Base-by-base conservation (phyloP, 2,888 invertebrate genomes). In the Melanophora roralis region DNA sequence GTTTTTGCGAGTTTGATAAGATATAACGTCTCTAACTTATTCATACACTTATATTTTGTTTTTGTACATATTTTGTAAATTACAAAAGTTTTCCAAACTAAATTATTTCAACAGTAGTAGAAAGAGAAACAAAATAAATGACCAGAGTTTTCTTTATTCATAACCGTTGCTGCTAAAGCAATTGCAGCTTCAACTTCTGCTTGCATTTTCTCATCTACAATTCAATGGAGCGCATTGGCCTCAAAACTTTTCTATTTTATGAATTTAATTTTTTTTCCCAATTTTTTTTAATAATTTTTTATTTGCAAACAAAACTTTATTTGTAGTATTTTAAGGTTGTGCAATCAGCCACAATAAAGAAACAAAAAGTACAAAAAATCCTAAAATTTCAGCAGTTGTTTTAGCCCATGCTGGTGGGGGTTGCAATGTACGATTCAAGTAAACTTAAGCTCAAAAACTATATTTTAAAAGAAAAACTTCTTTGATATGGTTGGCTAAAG, bases 171-270 rank as follows among this genome's bases (percentile, higher is more conserved):
- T 62, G 49, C 4, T 47, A 12, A 36, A 51, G 38, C 32, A 62
- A 23, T 34, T 78, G 36, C 59, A 23, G 45, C 34, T 43, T 9
- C 59, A 23, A 14, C 49, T 67, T 5, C 51, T 11, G 67, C 32
- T 67, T 7, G 36, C 45, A 65, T 68, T 74, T 64, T 43, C 62
- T 68, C 71, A 68, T 71, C 47, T 67, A 62, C 75, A 75, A 80
- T 80, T 76, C 76, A 80, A 80, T 80, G 68, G 80, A 80, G 76
- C 80, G 76, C 80, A 80, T 67, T 80, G 64, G 68, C 72, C 76
- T 76, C 36, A 55, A 68, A 51, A 60, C 16, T 73, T 38, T 11
- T 32, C 27, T 36, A 40, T 59, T 16, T 57, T 49, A 9, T 19
- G 11, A 36, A 40, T 62, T 78, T 62, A 12, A 59, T 32, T 53